Percentiles rank a stretch among this genome's conserved stretches.
Evolutionary conservation across 2,888 invertebrate genomes (phyloP).

Genomic region (Zaprionus obscuricornis): DNA sequence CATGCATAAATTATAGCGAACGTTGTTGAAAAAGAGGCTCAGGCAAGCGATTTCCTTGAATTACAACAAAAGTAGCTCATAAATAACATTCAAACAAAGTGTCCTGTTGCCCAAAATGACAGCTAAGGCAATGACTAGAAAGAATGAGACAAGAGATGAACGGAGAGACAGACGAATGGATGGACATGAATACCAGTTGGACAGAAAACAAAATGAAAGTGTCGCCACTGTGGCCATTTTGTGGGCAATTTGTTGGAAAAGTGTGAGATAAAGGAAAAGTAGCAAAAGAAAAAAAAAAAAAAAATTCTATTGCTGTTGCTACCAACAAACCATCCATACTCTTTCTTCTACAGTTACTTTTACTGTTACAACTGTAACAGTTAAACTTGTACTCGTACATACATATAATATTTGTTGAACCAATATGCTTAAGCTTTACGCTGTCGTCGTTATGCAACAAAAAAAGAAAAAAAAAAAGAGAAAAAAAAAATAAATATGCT

Average conservation of each 20-base stretch:
- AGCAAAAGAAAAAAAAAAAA: no score
- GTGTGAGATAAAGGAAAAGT: no score
- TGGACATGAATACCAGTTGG: no score
- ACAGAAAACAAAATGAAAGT: conserved; percentile 11
- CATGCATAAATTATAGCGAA: conserved; percentile 63
- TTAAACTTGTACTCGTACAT: no score
- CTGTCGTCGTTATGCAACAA: conserved; percentile 42
- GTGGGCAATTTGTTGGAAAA: conserved; percentile 44
- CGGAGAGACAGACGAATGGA: no score
- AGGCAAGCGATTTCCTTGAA: conserved; percentile 69
- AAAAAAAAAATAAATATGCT: no score
- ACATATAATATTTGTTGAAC: neutral
- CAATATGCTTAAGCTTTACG: conserved; percentile 46
- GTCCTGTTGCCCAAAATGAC: conserved; percentile 62
- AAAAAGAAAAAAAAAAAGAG: no score
- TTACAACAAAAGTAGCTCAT: conserved; percentile 72
- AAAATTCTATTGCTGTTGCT: no score
- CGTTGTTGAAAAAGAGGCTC: conserved; percentile 43
- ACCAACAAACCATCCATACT: no score
- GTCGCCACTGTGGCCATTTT: conserved; percentile 37
- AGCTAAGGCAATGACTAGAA: no score
- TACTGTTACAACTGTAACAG: no score
- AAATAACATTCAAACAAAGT: conserved; percentile 73
- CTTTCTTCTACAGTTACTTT: no score
- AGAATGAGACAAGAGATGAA: neutral